Evolutionary conservation across 2,113 vertebrate genomes (phyloP).

Genomic region (Syngnathus typhle): DNA sequence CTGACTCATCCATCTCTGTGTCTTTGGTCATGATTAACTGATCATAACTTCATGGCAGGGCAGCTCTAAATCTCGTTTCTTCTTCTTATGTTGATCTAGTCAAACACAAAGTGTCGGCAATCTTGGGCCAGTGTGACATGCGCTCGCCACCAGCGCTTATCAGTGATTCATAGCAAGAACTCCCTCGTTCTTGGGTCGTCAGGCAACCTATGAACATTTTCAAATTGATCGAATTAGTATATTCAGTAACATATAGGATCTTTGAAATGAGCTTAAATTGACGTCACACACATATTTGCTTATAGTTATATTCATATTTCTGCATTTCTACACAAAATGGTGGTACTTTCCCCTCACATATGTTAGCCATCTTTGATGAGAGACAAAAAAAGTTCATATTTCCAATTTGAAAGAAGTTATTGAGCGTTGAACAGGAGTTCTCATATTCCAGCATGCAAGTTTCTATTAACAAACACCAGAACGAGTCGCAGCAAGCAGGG

Average conservation of each 20-base stretch:
- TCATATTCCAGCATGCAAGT: conserved; percentile 30
- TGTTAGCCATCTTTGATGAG: too few relatives aligned
- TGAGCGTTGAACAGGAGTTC: not conserved
- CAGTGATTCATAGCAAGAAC: not conserved
- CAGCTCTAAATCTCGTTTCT: not conserved
- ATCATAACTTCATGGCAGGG: conserved; percentile 43
- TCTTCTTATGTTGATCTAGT: not conserved
- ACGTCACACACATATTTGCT: too few relatives aligned
- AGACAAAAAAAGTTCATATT: too few relatives aligned
- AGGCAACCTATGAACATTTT: not conserved
- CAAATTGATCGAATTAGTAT: too few relatives aligned
- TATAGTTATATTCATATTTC: too few relatives aligned
- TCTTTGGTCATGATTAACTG: conserved; percentile 61
- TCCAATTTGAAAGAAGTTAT: too few relatives aligned
- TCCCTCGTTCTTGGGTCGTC: too few relatives aligned
- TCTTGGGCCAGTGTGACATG: not conserved
- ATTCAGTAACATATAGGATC: too few relatives aligned
- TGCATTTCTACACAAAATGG: too few relatives aligned
- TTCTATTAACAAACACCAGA: conserved; percentile 41
- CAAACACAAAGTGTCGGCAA: not conserved
- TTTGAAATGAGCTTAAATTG: too few relatives aligned
- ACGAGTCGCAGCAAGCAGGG: conserved; percentile 26
- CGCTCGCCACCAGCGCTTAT: conserved; percentile 4
- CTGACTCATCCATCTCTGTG: conserved; percentile 55
- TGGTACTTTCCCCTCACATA: too few relatives aligned